phyloP scores from a whole-genome alignment of 2,797 vertebrate genomes.

The Labeo calbasu region DNA sequence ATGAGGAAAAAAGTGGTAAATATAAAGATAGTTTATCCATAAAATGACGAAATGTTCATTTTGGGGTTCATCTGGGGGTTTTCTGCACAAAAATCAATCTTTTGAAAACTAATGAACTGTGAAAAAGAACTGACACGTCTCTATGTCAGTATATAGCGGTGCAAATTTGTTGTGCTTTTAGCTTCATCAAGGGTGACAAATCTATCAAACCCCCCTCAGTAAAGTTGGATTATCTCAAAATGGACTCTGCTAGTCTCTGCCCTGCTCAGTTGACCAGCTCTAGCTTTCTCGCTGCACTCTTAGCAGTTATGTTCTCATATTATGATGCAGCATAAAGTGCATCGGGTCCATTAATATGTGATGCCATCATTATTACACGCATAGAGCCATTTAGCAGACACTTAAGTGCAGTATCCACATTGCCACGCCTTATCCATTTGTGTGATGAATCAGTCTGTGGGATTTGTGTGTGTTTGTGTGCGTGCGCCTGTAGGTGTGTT shows the following conservation, averaged over 20 bases:
- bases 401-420: conserved; percentile 61
- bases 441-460: conserved; percentile 47
- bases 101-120: background rate
- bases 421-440: conserved; percentile 58
- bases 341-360: conserved; percentile 51
- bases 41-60: background rate
- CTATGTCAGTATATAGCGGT: background rate
- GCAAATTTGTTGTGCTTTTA: conserved; percentile 6
- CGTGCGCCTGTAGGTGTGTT: conserved; percentile 44
- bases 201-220: background rate
- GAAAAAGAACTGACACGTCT: background rate
- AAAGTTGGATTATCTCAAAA: conserved; percentile 7
- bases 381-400: conserved; percentile 75
- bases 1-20: background rate
- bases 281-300: background rate
- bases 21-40: background rate
- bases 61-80: background rate
- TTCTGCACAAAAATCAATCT: background rate
- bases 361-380: conserved; percentile 72
- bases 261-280: conserved; percentile 36
- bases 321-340: conserved; percentile 50
- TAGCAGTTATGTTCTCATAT: conserved; percentile 28
- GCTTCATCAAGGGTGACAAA: background rate
- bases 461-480: conserved; percentile 27
- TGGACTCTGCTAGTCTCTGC: background rate